These are phyloP conservation scores for Calonectris borealis DNA, from an alignment of 2,113 vertebrate species.

Conservation along the genomic window DNA sequence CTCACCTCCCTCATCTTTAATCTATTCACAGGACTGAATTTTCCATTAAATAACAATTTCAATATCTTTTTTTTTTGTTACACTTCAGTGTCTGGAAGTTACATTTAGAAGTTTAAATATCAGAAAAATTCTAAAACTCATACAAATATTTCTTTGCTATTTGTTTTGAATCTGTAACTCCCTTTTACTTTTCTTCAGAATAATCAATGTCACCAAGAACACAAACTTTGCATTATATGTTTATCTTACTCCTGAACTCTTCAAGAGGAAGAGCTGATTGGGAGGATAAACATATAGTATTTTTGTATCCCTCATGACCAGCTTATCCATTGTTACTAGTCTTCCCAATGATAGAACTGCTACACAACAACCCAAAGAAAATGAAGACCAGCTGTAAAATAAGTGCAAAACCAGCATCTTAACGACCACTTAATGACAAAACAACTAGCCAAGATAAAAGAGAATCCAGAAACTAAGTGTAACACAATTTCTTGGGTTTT, in stretches of 20 bases:
- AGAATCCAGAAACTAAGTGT: not conserved
- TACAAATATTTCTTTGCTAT: not conserved
- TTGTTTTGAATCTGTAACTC: not conserved
- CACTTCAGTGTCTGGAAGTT: not conserved
- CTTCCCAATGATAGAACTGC: not conserved
- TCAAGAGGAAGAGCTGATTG: not conserved
- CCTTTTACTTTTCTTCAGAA: not conserved
- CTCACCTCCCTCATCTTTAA: not conserved
- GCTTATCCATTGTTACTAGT: not conserved
- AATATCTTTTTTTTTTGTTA: not conserved
- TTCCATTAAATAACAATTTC: not conserved
- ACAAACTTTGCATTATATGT: not conserved
- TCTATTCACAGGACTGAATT: not conserved
- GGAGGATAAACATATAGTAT: not conserved
- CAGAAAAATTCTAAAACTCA: not conserved
- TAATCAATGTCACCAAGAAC: not conserved
- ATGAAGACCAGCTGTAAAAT: not conserved
- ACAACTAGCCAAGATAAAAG: not conserved
- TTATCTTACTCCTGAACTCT: not conserved
- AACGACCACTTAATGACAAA: not conserved
- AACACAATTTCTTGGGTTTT: not conserved
- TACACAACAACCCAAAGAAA: not conserved
- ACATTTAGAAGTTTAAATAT: not conserved
- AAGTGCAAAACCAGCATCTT: not conserved
- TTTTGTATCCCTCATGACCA: fast-evolving